Base-by-base conservation (phyloP, 2,888 invertebrate genomes). In the Macaria notata region DNA sequence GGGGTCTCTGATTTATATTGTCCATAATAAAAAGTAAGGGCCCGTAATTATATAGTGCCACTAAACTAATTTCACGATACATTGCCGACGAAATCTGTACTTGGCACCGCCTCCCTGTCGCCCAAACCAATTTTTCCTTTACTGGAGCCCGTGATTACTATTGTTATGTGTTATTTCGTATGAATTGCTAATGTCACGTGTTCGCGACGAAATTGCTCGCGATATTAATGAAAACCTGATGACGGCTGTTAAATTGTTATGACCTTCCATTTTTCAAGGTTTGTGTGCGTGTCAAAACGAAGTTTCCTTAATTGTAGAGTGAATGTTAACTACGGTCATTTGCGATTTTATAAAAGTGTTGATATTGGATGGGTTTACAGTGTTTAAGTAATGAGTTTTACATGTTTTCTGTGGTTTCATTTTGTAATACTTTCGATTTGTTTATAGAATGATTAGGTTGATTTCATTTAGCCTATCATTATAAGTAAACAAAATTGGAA, bases 1-100 rank as follows among this genome's bases (percentile, higher is more conserved):
- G 19, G 19, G 19, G 19, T 19, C 19, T 19, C 19, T 19, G 19
- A 19, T 19, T 19, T 2, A 19, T 19, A 2, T 19, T 19, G 19
- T 19, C 19, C 19, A 19, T 19, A 19, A 19, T 88, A 90, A 90
- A 90, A 90, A 88, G 79, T 80, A 78, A 81, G 88, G 87, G 84
- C 79, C 79, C 86, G 84, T 91, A 91, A 91, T 91, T 91, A 91
- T 89, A 91, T 90, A 90, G 88, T 90, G 86, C 86, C 86, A 88
- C 87, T 89, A 91, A 91, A 90, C 91, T 91, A 90, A 91, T 91
- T 91, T 91, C 88, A 91, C 90, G 91, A 89, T 90, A 91, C 89
- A 90, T 89, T 89, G 91, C 86, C 88, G 81, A 79, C 86, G 82
- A 89, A 91, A 91, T 90, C 91, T 90, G 91, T 84, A 87, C 89